phyloP scores from a whole-genome alignment of 2,797 vertebrate species.

The Protosalanx chinensis region DNA sequence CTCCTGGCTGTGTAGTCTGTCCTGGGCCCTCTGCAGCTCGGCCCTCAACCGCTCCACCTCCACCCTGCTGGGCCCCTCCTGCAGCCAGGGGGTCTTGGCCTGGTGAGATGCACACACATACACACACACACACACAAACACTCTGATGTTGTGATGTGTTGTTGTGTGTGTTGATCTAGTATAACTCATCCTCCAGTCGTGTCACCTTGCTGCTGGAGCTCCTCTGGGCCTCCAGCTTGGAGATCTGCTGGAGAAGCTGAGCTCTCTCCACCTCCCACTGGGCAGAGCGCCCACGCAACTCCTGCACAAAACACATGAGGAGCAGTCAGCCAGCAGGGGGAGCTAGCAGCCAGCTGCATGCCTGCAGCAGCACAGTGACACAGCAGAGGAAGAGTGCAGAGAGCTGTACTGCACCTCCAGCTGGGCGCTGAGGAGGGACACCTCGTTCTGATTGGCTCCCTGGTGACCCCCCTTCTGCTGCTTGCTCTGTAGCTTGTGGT shows the following conservation, averaged over 20 bases:
- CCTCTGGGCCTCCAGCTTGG: constrained; percentile 83
- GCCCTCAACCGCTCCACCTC: constrained; percentile 77
- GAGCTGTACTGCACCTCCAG: constrained; percentile 72
- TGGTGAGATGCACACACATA: constrained; percentile 39
- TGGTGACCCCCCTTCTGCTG: constrained; percentile 73
- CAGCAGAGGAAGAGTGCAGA: background rate
- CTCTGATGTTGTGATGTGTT: no score
- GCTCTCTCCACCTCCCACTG: constrained; percentile 86
- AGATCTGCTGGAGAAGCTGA: constrained; percentile 82
- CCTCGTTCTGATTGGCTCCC: constrained; percentile 70
- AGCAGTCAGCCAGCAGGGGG: constrained; percentile 25
- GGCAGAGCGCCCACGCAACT: constrained; percentile 76
- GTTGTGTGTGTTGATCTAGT: no score
- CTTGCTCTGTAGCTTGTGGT: constrained; percentile 88
- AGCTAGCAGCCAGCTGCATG: background rate
- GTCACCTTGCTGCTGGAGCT: constrained; percentile 80
- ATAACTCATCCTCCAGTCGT: background rate
- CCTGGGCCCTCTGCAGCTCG: constrained; percentile 79
- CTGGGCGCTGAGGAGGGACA: constrained; percentile 73
- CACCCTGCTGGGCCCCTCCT: constrained; percentile 74
- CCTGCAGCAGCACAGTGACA: background rate
- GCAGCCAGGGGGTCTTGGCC: constrained; percentile 55
- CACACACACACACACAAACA: background rate
- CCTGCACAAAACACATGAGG: constrained; percentile 60
- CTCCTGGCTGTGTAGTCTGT: constrained; percentile 77